Base-by-base conservation (phyloP, 1,140 invertebrate genomes). In the Trichomalopsis sarcophagae region DNA sequence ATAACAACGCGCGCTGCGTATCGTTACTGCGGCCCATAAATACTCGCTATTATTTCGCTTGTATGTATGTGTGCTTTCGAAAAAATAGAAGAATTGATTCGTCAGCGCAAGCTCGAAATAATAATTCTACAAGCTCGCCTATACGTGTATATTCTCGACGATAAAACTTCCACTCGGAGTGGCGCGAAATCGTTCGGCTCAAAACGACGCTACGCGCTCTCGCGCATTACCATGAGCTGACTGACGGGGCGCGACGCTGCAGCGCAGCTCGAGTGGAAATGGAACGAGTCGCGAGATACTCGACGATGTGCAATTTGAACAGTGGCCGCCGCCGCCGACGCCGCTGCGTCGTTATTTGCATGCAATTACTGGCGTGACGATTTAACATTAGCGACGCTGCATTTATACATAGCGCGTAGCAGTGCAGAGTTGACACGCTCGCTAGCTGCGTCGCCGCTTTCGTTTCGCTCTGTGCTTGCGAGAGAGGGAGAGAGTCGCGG, bases 381-480 rank as follows among this genome's bases (percentile, higher is more conserved):
- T 89, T 89, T 89, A 89, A 89, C 88, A 89, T 90, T 89, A 90
- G 88, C 88, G 86, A 87, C 88, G 87, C 88, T 89, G 86, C 87
- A 88, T 89, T 89, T 89, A 90, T 89, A 87, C 86, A 90, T 82
- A 85, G 79, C 77, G 68, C 78, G 50, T 73, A 85, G 80, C 87
- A 50, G 1, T 50, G 13, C 11, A 50, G 13, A 21, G 10, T 76
- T 82, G 71, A 82, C 73, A 82, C 40, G 30, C 11, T 74, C 14
- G 21, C 36, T 47, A 14, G 47, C 10, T 69, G n/a, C 66, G 17
- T 82, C 66, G 23, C n/a, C 69, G 74, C n/a, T 82, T 82, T 82
- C 17, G 81, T 82, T 82, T 17, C 71, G 71, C 81, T 82, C 10
- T 27, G 27, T 27, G 27, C 27, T 27, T 27, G 27, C 27, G 27